phyloP scores from a whole-genome alignment of 2,113 vertebrate species.

The Leucopternis melanops region DNA sequence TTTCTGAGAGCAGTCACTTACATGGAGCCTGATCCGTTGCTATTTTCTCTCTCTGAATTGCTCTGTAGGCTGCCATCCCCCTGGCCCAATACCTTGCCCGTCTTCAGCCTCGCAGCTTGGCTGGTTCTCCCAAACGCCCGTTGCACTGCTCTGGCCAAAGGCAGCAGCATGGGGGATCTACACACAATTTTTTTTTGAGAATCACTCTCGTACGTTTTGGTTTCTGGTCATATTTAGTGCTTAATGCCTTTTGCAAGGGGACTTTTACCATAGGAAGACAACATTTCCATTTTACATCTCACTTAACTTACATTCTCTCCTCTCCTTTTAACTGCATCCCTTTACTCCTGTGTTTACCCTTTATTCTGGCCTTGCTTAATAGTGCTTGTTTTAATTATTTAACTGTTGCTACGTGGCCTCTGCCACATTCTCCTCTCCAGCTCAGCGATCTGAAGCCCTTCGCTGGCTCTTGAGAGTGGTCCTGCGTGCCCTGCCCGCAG shows the following conservation, averaged over 20 bases:
- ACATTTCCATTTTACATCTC: not conserved
- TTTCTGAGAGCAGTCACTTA: not conserved
- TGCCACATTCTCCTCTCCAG: not conserved
- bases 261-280: not conserved
- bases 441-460: not conserved
- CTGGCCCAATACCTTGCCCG: rapidly evolving
- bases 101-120: rapidly evolving
- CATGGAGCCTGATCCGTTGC: not conserved
- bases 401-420: rapidly evolving
- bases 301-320: not conserved
- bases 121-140: rapidly evolving
- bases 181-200: rapidly evolving
- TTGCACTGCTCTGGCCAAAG: not conserved
- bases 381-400: not conserved
- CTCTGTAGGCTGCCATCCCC: not conserved
- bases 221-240: not conserved
- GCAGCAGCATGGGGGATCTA: too few relatives aligned
- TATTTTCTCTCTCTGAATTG: not conserved
- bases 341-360: not conserved
- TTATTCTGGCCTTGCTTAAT: not conserved
- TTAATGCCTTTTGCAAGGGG: not conserved
- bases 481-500: rapidly evolving
- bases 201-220: rapidly evolving
- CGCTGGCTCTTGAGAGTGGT: not conserved
- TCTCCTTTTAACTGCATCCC: not conserved